These are phyloP conservation scores for Uromys caudimaculatus DNA, from an alignment of 2,797 vertebrate species.

Conservation along the genomic window DNA sequence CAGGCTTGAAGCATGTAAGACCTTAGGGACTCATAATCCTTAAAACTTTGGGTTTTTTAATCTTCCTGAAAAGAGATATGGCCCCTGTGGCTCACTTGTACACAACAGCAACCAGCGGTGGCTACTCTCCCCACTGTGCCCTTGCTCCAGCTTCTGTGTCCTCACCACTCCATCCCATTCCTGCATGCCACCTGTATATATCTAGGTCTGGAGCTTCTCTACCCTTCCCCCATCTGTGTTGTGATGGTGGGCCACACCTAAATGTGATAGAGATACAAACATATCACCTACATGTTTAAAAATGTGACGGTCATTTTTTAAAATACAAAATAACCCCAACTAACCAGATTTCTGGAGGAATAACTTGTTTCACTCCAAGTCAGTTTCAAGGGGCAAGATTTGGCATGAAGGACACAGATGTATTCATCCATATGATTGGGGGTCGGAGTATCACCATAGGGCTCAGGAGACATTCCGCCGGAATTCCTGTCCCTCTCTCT, in stretches of 20 bases:
- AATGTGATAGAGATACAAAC: conserved; percentile 26
- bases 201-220: neutral
- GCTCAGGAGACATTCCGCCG: neutral
- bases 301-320: neutral
- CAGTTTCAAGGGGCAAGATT: neutral
- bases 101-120: neutral
- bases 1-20: neutral
- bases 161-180: rapidly evolving
- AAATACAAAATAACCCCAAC: conserved; percentile 32
- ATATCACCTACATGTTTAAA: conserved; percentile 14
- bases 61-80: conserved; percentile 44
- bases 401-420: neutral
- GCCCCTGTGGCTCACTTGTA: neutral
- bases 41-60: neutral
- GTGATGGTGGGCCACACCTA: neutral
- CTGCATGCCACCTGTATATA: neutral
- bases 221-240: neutral
- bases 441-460: neutral
- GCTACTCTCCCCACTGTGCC: neutral
- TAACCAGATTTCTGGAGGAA: neutral
- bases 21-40: neutral
- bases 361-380: neutral
- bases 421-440: neutral
- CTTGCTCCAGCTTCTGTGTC: neutral
- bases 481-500: neutral